A percentile compares a stretch with the other conserved stretches of the same genome.
These are phyloP conservation scores for Procavia capensis DNA, from an alignment of 2,113 vertebrate species.

Conservation along the genomic window DNA sequence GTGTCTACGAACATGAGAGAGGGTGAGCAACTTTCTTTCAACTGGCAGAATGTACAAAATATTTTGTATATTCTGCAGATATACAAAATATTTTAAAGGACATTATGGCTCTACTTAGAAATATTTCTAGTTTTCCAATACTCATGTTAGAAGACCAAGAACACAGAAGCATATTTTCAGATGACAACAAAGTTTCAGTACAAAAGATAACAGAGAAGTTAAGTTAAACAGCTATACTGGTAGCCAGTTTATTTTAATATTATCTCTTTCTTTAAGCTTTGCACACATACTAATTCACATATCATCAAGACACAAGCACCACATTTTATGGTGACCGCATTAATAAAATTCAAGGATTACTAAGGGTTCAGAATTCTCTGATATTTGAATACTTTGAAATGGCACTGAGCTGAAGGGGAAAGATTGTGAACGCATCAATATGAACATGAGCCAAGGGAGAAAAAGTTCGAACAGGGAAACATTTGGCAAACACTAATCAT, in stretches of 20 bases:
- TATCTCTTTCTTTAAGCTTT: neutral
- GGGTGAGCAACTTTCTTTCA: neutral
- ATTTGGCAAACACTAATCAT: neutral
- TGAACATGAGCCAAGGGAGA: neutral
- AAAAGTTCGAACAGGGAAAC: constrained; percentile 19
- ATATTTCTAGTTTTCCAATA: neutral
- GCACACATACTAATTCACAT: neutral
- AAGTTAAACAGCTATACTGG: neutral
- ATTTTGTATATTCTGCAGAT: neutral
- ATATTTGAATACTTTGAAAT: constrained; percentile 23
- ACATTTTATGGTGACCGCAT: neutral
- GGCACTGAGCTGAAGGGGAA: neutral
- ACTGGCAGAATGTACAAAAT: neutral
- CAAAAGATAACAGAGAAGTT: constrained; percentile 12
- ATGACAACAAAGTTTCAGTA: constrained; percentile 15
- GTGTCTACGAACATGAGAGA: neutral
- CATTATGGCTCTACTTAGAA: constrained; percentile 7
- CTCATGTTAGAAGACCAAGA: constrained; percentile 2
- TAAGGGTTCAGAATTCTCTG: neutral
- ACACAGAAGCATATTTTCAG: neutral
- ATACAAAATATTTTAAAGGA: neutral
- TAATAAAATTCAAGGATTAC: neutral
- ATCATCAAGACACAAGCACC: neutral
- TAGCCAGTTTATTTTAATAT: neutral
- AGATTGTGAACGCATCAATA: neutral